A percentile compares a stretch with the other conserved stretches of the same genome.
Evolutionary conservation across 2,888 invertebrate species (phyloP).

Genomic region (Rambutsinella grinnellia): DNA sequence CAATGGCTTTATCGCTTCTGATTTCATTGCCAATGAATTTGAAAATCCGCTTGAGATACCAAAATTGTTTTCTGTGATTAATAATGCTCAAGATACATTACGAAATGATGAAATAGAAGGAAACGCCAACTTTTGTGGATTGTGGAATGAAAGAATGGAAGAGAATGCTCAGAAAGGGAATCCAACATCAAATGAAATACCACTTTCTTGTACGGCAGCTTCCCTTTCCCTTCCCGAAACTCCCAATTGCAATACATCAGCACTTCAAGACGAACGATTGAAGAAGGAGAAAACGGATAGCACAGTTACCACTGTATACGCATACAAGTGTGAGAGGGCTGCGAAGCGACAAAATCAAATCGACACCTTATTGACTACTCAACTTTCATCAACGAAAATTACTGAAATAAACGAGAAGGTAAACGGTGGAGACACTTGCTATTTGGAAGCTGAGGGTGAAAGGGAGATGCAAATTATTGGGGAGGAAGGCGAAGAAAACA

Average conservation of each 20-base stretch:
- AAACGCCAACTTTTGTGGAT: too few relatives aligned
- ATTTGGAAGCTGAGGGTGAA: too few relatives aligned
- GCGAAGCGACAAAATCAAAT: not conserved
- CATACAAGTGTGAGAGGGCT: constrained; percentile 26
- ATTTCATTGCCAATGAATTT: not conserved
- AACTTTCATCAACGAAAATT: too few relatives aligned
- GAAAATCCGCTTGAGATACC: not conserved
- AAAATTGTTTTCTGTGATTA: not conserved
- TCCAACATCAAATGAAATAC: constrained; percentile 8
- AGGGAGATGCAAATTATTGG: not conserved
- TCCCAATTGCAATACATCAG: not conserved
- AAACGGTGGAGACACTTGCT: too few relatives aligned
- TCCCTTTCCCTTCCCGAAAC: constrained; percentile 11
- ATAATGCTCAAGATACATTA: not conserved
- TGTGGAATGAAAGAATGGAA: too few relatives aligned
- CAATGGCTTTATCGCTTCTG: not conserved
- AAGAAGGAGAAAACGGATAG: not conserved
- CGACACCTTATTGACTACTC: too few relatives aligned
- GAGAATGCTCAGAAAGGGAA: too few relatives aligned
- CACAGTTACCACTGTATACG: constrained; percentile 33
- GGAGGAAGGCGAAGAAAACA: not conserved
- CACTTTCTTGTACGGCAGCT: constrained; percentile 7
- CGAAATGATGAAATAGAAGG: not conserved
- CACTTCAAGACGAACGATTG: too few relatives aligned
- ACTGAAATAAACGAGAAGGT: too few relatives aligned